Evolutionary conservation across 2,888 invertebrate genomes (phyloP), one percentile per base, ranked within the genome.

Genomic region (Lomographa bimaculata): DNA sequence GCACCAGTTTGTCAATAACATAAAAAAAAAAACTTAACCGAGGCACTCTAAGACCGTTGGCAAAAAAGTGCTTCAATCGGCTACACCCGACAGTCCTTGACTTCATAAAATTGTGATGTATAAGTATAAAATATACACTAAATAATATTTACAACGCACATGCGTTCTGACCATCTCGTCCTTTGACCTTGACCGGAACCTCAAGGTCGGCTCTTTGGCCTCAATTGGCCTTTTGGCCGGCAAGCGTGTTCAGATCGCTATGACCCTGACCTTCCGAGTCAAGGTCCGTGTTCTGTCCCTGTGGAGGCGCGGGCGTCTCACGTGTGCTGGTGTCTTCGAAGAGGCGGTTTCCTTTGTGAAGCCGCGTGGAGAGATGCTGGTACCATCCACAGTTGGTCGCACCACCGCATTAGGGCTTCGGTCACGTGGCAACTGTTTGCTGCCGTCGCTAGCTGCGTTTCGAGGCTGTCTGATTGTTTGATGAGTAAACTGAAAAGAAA

Each of bases 371-470:
- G 89, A 32, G 93, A 92, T 44, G 91, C 90, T 28, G 97, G 95
- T 50, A 97, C 94, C 46, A 92, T 90, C 94, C 97, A 97, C 43
- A 98, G 89, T 48, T 92, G 91, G 42, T 95, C 93, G 55, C 94
- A 92, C 74, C 94, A 93, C 38, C 93, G 92, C 79, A 98, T 93
- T 58, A 98, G 84, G 29, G 94, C 93, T 73, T 96, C 95, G 18
- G 97, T 96, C 40, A 97, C 92, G 70, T 93, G 93, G 69, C 96
- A 96, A 60, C 96, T 97, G 62, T 95, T 93, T 2, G 97, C 96
- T 0, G 97, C 97, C 78, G 96, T 94, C 50, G 94, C 94, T 2
- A 96, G 92, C 75, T 96, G 95, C 24, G 93, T 94, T 61, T 91
- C 92, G 61, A 95, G 89, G 50, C 84, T 83, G 69, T 90, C 90